Percentiles rank a stretch among this genome's conserved stretches.
Conservation (phyloP, 2,797 vertebrate genomes). For the Buceros bicornis region DNA sequence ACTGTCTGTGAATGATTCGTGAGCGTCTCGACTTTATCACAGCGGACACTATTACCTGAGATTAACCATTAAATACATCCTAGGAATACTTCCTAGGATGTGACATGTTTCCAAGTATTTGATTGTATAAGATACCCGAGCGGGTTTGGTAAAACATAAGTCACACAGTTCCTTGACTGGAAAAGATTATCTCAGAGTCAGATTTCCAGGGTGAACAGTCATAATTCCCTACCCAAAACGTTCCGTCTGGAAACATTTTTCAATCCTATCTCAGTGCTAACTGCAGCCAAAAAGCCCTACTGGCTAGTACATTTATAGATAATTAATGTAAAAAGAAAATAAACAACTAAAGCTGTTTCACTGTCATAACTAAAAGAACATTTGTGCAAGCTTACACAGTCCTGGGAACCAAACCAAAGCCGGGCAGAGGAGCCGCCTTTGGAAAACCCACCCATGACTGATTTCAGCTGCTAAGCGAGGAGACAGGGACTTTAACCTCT, state of each 20-base stretch:
- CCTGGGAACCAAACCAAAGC: slow-evolving; percentile 15
- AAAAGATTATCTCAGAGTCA: slow-evolving; percentile 11
- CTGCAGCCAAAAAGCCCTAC: slow-evolving; percentile 16
- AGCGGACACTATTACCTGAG: background rate
- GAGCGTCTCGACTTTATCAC: background rate
- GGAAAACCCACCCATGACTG: background rate
- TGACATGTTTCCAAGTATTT: background rate
- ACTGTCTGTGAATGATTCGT: background rate
- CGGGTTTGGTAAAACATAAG: background rate
- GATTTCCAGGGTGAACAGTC: slow-evolving; percentile 2
- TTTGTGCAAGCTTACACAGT: background rate
- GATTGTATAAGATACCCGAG: background rate
- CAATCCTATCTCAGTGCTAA: background rate
- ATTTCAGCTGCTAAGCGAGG: background rate
- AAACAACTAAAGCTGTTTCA: slow-evolving; percentile 36
- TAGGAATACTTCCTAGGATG: background rate
- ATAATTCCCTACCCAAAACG: background rate
- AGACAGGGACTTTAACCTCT: background rate
- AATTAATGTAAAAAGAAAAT: slow-evolving; percentile 30
- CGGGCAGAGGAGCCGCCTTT: background rate
- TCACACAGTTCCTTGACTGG: background rate
- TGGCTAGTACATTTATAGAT: background rate
- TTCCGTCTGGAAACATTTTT: slow-evolving; percentile 24
- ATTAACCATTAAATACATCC: background rate
- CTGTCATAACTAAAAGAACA: background rate